Base-by-base conservation (phyloP, 2,797 vertebrate genomes). In the Pangasius sanitwongsei region DNA sequence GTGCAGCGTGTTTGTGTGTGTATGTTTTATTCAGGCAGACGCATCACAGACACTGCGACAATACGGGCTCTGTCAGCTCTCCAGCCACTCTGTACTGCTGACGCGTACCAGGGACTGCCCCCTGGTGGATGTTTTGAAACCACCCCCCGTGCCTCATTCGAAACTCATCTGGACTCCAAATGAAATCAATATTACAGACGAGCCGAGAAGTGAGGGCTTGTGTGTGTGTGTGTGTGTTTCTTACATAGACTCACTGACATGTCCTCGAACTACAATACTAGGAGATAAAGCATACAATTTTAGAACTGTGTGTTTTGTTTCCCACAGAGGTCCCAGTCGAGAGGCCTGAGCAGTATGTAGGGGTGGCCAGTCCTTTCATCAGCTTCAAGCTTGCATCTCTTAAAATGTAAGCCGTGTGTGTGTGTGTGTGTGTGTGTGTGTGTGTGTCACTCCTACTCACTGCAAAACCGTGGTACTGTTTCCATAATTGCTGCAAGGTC, bases 351-450 rank as follows among this genome's bases (percentile, higher is more conserved):
- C 93, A 96, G 90, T 95, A 97, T 89, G 90, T 99, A 89, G 97
- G 98, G 91, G 95, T 99, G 89, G 94, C 95, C 94, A 99, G 97
- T 89, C 95, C 96, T 4, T 98, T 99, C 94, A 92, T 98, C 44
- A 96, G 96, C 93, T 93, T 94, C 78, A 93, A 90, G 88, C 92
- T 96, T 13, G 41, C 81, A 81, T 85, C 77, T 50, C 63, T 85
- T 83, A 74, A 88, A 20, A n/a, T 86, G 92, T 91, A 75, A 90
- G 89, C 6, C 23, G 6, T 41, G 12, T 57, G 31, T 61, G 37
- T 80, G 85, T 89, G 18, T 74, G 74, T 93, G 72, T 93, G 85
- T 94, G 59, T 91, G 81, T 92, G 53, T 2, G 69, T 8, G 41
- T 81, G 6, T 44, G 81, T 59, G 63, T 77, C 15, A 59, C 41